phyloP scores from a whole-genome alignment of 2,888 invertebrate species.

The Brachypalpus laphriformis region DNA sequence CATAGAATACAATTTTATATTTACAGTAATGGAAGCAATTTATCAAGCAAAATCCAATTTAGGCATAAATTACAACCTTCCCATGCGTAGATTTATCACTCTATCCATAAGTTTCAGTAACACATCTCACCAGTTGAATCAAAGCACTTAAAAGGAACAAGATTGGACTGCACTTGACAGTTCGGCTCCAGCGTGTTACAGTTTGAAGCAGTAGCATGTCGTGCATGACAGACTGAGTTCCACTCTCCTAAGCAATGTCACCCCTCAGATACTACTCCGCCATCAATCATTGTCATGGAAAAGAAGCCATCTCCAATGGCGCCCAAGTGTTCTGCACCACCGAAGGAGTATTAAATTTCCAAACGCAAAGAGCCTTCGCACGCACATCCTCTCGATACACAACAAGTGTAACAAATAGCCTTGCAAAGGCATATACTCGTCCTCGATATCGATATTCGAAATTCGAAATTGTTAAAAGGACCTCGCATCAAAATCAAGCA shows the following conservation, averaged over 20 bases:
- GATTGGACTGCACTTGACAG: conserved; percentile 21
- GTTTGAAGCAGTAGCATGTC: not conserved
- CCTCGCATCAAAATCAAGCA: conserved; percentile 42
- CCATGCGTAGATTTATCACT: no score
- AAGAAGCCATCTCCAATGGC: not conserved
- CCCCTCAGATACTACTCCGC: conserved; percentile 1
- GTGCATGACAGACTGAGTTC: not conserved
- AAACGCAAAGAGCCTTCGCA: conserved; percentile 12
- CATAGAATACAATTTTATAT: no score
- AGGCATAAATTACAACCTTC: no score
- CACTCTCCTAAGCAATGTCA: not conserved
- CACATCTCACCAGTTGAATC: no score
- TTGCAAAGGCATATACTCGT: conserved; percentile 5
- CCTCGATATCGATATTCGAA: conserved; percentile 23
- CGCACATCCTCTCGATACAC: conserved; percentile 1
- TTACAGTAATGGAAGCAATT: no score
- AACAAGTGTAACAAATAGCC: conserved; percentile 34
- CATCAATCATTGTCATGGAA: conserved; percentile 57
- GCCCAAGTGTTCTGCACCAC: not conserved
- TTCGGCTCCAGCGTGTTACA: not conserved
- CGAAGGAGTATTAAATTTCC: conserved; percentile 19
- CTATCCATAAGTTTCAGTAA: no score
- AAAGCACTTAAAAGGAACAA: not conserved
- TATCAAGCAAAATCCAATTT: no score
- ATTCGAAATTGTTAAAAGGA: conserved; percentile 54